Conservation (phyloP, 2,888 invertebrate species). For the Polyommatus iphigenia region DNA sequence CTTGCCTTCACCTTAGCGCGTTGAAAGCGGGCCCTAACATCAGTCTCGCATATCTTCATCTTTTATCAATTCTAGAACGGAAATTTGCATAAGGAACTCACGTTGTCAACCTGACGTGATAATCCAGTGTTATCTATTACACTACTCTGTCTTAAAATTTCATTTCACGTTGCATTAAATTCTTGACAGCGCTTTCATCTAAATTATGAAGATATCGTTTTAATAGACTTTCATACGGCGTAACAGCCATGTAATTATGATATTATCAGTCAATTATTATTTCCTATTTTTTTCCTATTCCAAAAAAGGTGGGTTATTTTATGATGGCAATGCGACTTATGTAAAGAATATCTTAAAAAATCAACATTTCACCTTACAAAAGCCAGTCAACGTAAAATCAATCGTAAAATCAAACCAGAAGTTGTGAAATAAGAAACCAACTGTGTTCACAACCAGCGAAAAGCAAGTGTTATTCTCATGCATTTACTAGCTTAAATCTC, state of each 20-base stretch:
- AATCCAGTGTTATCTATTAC: conserved; percentile 33
- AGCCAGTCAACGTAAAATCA: not conserved
- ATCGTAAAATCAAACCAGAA: not conserved
- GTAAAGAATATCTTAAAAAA: too few species aligned
- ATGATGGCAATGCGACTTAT: too few species aligned
- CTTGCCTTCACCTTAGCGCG: not conserved
- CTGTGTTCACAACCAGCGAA: not conserved
- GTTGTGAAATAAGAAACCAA: conserved; percentile 10
- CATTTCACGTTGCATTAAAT: conserved; percentile 23
- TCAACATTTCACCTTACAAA: too few species aligned
- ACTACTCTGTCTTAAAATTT: conserved; percentile 21
- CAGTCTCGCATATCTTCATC: conserved; percentile 21
- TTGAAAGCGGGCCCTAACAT: not conserved
- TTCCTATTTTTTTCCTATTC: too few species aligned
- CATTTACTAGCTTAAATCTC: conserved; percentile 13
- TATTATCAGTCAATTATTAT: not conserved
- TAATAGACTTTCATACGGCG: not conserved
- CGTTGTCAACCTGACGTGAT: conserved; percentile 40
- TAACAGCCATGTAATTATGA: not conserved
- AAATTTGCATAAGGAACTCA: conserved; percentile 43
- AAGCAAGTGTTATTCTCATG: conserved; percentile 20
- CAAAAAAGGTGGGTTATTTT: too few species aligned
- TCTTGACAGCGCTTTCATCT: conserved; percentile 8
- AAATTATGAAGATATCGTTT: not conserved
- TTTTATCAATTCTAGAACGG: conserved; percentile 44